A percentile compares a stretch with the other conserved stretches of the same genome.
Conservation (phyloP, 2,113 vertebrate genomes). For the Callopanchax toddi region DNA sequence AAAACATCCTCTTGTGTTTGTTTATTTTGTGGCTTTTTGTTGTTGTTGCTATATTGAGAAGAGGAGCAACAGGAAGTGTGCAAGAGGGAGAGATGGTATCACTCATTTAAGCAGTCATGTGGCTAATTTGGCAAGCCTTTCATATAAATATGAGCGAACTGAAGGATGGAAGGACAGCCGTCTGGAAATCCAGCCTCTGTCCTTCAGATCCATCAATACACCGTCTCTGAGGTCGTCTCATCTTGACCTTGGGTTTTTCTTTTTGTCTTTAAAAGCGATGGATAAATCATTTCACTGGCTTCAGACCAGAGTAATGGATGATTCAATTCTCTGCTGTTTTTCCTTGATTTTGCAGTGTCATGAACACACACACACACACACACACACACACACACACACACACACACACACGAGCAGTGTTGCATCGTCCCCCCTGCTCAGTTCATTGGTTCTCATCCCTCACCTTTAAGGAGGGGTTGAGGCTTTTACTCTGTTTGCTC, state of each 20-base stretch:
- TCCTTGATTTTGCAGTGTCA: constrained; percentile 31
- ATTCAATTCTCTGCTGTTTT: constrained; percentile 25
- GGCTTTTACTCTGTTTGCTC: constrained; percentile 19
- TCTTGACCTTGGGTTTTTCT: constrained; percentile 21
- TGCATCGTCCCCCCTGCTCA: neutral
- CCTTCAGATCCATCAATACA: constrained; percentile 1
- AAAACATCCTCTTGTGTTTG: neutral
- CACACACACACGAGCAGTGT: neutral
- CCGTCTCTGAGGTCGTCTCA: neutral
- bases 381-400: constrained; percentile 4
- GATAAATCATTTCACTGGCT: constrained; percentile 24
- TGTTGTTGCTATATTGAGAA: neutral
- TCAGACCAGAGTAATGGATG: constrained; percentile 2
- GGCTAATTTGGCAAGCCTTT: neutral
- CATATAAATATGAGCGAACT: neutral
- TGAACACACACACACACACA: constrained; percentile 8
- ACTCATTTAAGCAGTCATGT: neutral
- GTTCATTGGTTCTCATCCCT: constrained; percentile 14
- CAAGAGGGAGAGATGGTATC: constrained; percentile 24
- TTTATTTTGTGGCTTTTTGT: neutral
- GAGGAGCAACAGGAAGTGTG: constrained; percentile 24
- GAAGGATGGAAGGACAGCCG: too few species aligned
- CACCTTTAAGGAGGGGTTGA: constrained; percentile 2
- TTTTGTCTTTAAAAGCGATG: neutral
- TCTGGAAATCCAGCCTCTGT: neutral